Evolutionary conservation across 2,888 invertebrate species (phyloP), one percentile per base, ranked within the genome.

Genomic region (Sesamia inferens): DNA sequence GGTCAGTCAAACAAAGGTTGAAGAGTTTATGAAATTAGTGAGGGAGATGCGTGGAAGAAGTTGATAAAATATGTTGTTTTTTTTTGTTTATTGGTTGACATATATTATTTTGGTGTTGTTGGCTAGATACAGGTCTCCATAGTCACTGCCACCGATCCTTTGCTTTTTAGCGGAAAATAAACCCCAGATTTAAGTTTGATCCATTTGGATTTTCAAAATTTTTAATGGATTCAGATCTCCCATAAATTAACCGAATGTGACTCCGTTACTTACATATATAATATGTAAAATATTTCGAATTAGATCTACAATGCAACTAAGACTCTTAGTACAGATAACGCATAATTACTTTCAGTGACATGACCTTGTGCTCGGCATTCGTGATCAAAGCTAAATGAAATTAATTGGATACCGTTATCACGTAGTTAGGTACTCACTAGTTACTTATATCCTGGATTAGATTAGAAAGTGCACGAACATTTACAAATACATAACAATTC

Each of bases 1-100:
- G 97, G 97, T 97, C 14, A 62, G 77, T 59, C 59, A 59, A 58
- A 80, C 57, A 61, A 63, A 66, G 10, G 31, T 31, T 2, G 31
- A 1, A 3, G 3, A 31, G 31, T 31, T 31, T 1, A 31, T 31
- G 31, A 31, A 31, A 31, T 31, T 1, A 31, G 1, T 31, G 3
- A 31, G 31, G 3, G 31, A 31, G 31, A 31, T 31, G 31, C 1
- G 3, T n/a, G n/a, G n/a, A n/a, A n/a, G n/a, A n/a, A n/a, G n/a
- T n/a, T n/a, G n/a, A n/a, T n/a, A n/a, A n/a, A n/a, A n/a, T n/a
- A n/a, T n/a, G n/a, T n/a, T n/a, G n/a, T n/a, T 31, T 31, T 31
- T 31, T 31, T 1, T 31, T 31, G 31, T 31, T 31, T 31, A 31
- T 31, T 57, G 8, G 51, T n/a, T 57, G 79, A 57, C 48, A 79